Base-by-base conservation (phyloP, 2,888 invertebrate genomes). In the Psococerastis gibbosa region DNA sequence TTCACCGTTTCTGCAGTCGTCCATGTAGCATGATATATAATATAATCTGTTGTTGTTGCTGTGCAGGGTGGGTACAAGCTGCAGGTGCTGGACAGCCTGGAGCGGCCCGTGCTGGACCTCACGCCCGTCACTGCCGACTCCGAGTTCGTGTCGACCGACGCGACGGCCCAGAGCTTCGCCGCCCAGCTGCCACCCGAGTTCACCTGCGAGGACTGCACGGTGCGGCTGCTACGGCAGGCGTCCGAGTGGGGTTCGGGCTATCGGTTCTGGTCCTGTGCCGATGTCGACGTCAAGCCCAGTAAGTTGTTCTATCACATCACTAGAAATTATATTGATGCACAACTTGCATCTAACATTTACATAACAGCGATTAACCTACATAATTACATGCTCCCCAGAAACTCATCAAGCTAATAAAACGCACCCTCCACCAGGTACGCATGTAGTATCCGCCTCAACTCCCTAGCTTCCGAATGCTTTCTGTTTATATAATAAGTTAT, bases 221-320 rank as follows among this genome's bases (percentile, higher is more conserved):
- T 97, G 32, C 75, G 94, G 47, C 67, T 97, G 51, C 70, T 89
- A 43, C 68, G 94, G 1, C 85, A 94, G 63, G 94, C 94, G 0
- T 73, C 75, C 18, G 94, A 97, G 65, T 94, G 91, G 89, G 74
- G 78, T 0, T 64, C 69, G 44, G 72, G 68, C 53, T 94, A 92
- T 63, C 67, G 79, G 49, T 94, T 95, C 67, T 92, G 89, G 88
- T 89, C 89, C 1, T 95, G 95, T 58, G 83, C 92, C 2, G 94
- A 95, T 62, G 81, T 95, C 44, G 87, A 91, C 56, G 82, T 94
- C 47, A 55, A 60, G 42, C 52, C 54, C 43, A 53, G 57, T 55
- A 52, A 53, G 56, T 55, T 32, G 44, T 18, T 15, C 6, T 2
- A 35, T 45, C 18, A n/a, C n/a, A n/a, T 46, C 22, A 20, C n/a